These are phyloP conservation scores for Salvelinus namaycush DNA, from an alignment of 2,113 vertebrate genomes.

Conservation along the genomic window DNA sequence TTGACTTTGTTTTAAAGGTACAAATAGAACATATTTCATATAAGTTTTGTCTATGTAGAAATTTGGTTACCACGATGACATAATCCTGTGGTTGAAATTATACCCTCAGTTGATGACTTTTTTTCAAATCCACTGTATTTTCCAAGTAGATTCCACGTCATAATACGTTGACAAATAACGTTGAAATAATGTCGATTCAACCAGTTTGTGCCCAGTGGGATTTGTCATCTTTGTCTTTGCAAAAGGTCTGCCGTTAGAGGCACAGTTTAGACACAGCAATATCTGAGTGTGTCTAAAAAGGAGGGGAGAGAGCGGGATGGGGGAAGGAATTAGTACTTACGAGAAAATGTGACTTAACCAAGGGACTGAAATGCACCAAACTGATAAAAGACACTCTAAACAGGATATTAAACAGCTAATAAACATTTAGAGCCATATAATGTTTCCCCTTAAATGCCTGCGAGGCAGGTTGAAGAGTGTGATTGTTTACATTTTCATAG, in stretches of 20 bases:
- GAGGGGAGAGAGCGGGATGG: not conserved
- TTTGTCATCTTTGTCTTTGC: too few relatives aligned
- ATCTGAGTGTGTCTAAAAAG: not conserved
- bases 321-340: constrained; percentile 24
- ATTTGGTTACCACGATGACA: too few relatives aligned
- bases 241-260: not conserved
- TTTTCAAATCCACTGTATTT: too few relatives aligned
- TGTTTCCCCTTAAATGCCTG: constrained; percentile 57
- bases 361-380: constrained; percentile 49
- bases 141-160: too few relatives aligned
- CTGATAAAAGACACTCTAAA: constrained; percentile 67
- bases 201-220: too few relatives aligned
- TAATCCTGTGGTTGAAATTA: too few relatives aligned
- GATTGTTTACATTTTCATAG: constrained; percentile 52
- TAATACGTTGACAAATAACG: too few relatives aligned
- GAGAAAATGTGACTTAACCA: constrained; percentile 47
- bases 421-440: constrained; percentile 66
- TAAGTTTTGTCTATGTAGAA: too few relatives aligned
- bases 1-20: too few relatives aligned
- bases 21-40: too few relatives aligned
- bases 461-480: constrained; percentile 51
- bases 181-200: too few relatives aligned
- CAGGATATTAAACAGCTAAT: constrained; percentile 78
- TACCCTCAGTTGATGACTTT: too few relatives aligned
- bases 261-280: not conserved